Evolutionary conservation across 2,888 invertebrate species (phyloP).

Genomic region (Cataglyphis albicans): DNA sequence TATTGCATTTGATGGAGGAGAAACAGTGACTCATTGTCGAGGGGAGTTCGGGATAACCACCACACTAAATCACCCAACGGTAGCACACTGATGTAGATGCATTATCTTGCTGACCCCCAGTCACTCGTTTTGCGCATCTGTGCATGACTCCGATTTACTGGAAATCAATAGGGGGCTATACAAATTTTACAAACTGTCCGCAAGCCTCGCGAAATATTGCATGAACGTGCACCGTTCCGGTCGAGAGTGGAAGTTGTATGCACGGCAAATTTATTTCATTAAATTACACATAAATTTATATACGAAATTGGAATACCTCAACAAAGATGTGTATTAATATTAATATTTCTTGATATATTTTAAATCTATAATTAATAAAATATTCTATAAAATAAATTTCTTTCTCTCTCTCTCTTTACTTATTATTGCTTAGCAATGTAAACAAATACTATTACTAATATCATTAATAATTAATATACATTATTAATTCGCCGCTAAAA

Average conservation of each 20-base stretch:
- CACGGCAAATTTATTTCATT: conserved; percentile 7
- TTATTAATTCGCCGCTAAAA: conserved; percentile 14
- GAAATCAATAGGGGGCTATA: conserved; percentile 64
- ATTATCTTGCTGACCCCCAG: conserved; percentile 62
- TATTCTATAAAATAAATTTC: neutral
- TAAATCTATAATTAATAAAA: conserved; percentile 18
- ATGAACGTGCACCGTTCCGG: conserved; percentile 1
- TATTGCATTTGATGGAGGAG: conserved; percentile 59
- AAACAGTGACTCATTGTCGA: conserved; percentile 70
- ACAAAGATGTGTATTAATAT: conserved; percentile 11
- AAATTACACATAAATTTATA: conserved; percentile 35
- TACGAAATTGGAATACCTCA: conserved; percentile 15
- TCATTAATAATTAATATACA: neutral
- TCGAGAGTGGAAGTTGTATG: neutral
- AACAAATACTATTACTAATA: neutral
- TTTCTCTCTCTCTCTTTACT: neutral
- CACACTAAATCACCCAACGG: conserved; percentile 63
- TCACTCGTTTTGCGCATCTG: conserved; percentile 72
- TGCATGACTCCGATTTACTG: conserved; percentile 62
- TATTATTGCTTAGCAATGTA: conserved; percentile 3
- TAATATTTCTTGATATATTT: conserved; percentile 19
- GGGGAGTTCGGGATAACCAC: conserved; percentile 58
- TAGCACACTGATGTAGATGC: conserved; percentile 58
- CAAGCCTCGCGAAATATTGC: conserved; percentile 41
- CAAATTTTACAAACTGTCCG: conserved; percentile 39